These are phyloP conservation scores for Daubentonia madagascariensis DNA, from an alignment of 2,113 vertebrate species.

Conservation along the genomic window DNA sequence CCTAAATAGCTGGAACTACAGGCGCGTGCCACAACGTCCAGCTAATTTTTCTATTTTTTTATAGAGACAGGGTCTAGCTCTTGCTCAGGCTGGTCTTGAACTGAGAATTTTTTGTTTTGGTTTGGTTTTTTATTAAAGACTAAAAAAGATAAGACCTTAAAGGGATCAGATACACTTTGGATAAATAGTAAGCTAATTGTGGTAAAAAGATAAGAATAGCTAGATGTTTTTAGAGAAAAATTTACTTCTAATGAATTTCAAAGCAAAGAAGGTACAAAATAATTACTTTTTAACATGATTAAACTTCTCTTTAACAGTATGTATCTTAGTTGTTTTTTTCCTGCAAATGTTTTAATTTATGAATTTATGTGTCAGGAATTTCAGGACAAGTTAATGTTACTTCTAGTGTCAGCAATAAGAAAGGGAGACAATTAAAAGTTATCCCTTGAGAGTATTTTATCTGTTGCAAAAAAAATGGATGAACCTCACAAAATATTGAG, in stretches of 20 bases:
- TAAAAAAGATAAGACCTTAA: neutral
- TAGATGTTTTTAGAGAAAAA: neutral
- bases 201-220: neutral
- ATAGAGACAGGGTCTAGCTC: too few relatives aligned
- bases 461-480: neutral
- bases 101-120: too few relatives aligned
- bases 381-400: neutral
- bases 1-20: too few relatives aligned
- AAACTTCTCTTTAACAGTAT: neutral
- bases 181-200: neutral
- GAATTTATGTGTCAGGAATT: neutral
- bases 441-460: conserved; percentile 24
- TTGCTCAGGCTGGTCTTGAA: too few relatives aligned
- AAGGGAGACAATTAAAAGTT: neutral
- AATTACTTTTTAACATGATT: neutral
- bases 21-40: too few relatives aligned
- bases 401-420: neutral
- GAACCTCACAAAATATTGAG: neutral
- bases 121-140: neutral
- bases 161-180: neutral
- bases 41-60: too few relatives aligned
- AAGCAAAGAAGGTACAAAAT: neutral
- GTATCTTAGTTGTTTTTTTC: neutral
- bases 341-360: conserved; percentile 11
- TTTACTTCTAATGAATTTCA: conserved; percentile 7